Evolutionary conservation across 1,140 invertebrate species (phyloP).

Genomic region (Hylyphantes graminicola): DNA sequence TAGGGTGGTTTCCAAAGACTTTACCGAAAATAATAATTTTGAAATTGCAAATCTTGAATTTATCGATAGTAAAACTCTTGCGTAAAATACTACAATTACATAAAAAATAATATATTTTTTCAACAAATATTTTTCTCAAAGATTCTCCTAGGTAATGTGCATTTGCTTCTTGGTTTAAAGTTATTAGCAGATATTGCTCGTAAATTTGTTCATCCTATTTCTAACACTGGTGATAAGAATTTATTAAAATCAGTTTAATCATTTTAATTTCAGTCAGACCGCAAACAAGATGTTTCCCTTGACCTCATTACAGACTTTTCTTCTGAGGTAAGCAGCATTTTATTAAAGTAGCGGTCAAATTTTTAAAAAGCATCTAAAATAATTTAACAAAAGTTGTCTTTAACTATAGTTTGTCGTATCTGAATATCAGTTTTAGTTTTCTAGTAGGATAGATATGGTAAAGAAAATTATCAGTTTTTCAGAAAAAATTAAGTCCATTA

Average conservation of each 20-base stretch:
- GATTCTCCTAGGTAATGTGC: not conserved
- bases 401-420: not conserved
- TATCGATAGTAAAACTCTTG: not conserved
- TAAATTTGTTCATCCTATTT: not conserved
- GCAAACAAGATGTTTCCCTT: slow-evolving; percentile 33
- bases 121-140: not conserved
- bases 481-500: not conserved
- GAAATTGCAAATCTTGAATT: not conserved
- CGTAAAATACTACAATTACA: not conserved
- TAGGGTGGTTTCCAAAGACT: too few species aligned
- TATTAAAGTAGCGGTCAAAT: not conserved
- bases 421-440: not conserved
- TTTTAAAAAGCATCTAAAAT: not conserved
- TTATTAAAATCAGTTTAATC: not conserved
- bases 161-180: too few species aligned
- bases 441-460: not conserved
- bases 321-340: slow-evolving; percentile 23
- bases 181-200: not conserved
- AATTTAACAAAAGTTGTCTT: not conserved
- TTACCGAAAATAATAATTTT: too few species aligned
- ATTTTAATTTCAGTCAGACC: not conserved
- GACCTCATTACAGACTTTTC: slow-evolving; percentile 49
- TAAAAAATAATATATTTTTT: not conserved
- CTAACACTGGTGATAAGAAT: not conserved
- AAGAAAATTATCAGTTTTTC: too few species aligned